Base-by-base conservation (phyloP, 2,113 vertebrate species). In the Lutjanus erythropterus region DNA sequence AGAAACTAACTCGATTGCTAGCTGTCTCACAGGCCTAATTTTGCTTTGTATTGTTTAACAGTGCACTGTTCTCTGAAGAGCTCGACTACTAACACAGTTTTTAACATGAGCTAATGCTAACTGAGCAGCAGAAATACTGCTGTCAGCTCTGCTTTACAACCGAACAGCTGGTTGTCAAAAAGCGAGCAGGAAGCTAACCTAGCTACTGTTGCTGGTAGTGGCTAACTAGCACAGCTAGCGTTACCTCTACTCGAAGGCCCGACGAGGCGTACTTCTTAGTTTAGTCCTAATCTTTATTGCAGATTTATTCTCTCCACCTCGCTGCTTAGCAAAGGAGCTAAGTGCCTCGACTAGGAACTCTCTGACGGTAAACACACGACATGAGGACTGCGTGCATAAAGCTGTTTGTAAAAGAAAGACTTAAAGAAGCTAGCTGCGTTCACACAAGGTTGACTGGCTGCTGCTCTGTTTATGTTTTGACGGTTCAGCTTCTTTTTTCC, bases 381-480 rank as follows among this genome's bases (percentile, higher is more conserved):
- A 93, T 94, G 3, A 47, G 83, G 55, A 41, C 27, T 8, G 65
- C 39, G 39, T 73, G 85, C 75, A 65, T 76, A 21, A 68, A 88
- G 78, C 64, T 64, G 61, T 35, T 4, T 9, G 68, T 9, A 27
- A 62, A 71, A 85, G 29, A 58, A 27, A 64, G 55, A 68, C 23
- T 50, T 55, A 41, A 69, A n/a, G 35, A 10, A 52, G 75, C 84
- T 75, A 71, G 59, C 81, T 80, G 77, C 86, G 83, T 73, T 39
- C 75, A 76, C 80, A 62, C 81, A 62, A 81, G 83, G 76, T 78
- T 87, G 86, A 39, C 80, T n/a, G n/a, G n/a, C n/a, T n/a, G n/a
- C n/a, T 68, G 78, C 82, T 92, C 82, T 95, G 94, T 95, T 95
- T 94, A 94, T 94, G 93, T 95, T 95, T 94, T 95, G 92, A 94